Evolutionary conservation across 2,797 vertebrate species (phyloP).

Genomic region (Typhlichthys subterraneus): DNA sequence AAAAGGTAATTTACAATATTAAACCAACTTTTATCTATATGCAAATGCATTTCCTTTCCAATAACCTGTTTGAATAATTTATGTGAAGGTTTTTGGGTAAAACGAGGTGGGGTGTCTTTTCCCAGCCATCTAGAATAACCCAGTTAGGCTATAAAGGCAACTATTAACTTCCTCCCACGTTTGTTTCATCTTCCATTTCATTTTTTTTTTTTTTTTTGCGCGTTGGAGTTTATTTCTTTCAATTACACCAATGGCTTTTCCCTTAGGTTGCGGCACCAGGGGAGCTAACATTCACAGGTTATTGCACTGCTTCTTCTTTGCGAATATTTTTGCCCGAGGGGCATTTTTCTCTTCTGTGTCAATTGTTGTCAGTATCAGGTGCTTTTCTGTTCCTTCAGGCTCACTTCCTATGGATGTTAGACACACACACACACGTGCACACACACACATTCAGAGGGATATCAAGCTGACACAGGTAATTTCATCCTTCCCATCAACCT

Average conservation of each 20-base stretch:
- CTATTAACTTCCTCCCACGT: conserved; percentile 42
- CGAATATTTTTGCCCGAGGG: conserved; percentile 38
- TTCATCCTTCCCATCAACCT: conserved; percentile 37
- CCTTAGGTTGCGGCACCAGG: conserved; percentile 37
- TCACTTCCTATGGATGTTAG: conserved; percentile 43
- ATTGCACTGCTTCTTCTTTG: conserved; percentile 42
- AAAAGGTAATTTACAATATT: conserved; percentile 75
- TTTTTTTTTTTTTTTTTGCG: conserved; percentile 14
- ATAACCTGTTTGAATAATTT: conserved; percentile 64
- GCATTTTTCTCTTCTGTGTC: conserved; percentile 18
- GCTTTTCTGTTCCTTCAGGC: conserved; percentile 45
- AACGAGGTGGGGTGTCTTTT: conserved; percentile 33
- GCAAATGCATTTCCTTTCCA: conserved; percentile 63
- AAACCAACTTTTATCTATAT: conserved; percentile 78
- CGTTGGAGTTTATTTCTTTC: conserved; percentile 62
- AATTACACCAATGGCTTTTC: conserved; percentile 48
- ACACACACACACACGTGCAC: too few species aligned
- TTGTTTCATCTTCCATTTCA: conserved; percentile 33
- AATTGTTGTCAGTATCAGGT: conserved; percentile 34
- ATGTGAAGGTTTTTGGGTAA: conserved; percentile 50
- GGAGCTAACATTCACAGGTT: conserved; percentile 46
- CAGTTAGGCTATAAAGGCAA: conserved; percentile 61
- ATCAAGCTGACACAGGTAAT: conserved; percentile 55
- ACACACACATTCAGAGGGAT: conserved; percentile 30
- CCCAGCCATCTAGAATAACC: conserved; percentile 45